A percentile compares a stretch with the other conserved stretches of the same genome.
Conservation (phyloP, 2,113 vertebrate species). For the Vombatus ursinus region DNA sequence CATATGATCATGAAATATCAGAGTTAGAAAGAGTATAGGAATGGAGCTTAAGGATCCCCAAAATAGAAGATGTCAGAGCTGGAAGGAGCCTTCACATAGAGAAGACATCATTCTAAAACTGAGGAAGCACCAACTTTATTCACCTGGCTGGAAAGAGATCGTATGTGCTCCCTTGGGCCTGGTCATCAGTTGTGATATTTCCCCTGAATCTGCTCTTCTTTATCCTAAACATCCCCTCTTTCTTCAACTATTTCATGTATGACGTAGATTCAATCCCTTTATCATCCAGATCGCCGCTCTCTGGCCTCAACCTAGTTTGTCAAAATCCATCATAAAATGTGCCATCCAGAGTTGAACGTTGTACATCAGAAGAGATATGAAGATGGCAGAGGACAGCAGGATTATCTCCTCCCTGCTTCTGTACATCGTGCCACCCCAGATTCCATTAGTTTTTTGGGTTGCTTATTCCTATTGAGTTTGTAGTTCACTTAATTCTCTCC, state of each 20-base stretch:
- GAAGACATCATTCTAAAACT: not conserved
- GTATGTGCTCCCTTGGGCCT: not conserved
- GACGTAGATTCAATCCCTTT: not conserved
- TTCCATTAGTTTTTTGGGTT: not conserved
- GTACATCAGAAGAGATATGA: not conserved
- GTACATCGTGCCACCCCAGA: not conserved
- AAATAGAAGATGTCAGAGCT: not conserved
- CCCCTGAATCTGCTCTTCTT: not conserved
- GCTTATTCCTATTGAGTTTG: not conserved
- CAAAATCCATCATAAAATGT: not conserved
- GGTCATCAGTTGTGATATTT: not conserved
- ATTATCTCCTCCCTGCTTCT: not conserved
- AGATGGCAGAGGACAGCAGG: not conserved
- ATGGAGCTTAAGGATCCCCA: not conserved
- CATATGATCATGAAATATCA: not conserved
- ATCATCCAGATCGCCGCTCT: not conserved
- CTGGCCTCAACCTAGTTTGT: not conserved
- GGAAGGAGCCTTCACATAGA: not conserved
- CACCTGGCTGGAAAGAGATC: not conserved
- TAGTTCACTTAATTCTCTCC: not conserved
- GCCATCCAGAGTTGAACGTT: not conserved
- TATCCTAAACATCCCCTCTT: not conserved
- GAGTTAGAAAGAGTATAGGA: not conserved
- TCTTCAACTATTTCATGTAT: not conserved
- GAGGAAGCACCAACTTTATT: not conserved